Base-by-base conservation (phyloP, 2,888 invertebrate species). In the Phymatocera aterrima region DNA sequence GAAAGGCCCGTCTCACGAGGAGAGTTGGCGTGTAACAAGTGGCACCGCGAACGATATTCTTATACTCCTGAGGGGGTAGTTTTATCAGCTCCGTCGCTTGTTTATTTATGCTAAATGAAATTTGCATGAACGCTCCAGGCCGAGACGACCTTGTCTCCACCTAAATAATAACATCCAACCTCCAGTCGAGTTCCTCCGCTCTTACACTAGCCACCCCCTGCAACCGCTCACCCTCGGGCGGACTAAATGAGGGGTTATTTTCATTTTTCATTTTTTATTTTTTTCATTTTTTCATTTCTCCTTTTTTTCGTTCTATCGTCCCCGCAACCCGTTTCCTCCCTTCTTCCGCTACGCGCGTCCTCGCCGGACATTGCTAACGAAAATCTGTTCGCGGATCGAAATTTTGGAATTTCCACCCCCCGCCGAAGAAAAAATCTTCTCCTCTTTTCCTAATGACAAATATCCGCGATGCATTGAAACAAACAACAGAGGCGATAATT, bases 121-220 rank as follows among this genome's bases (percentile, higher is more conserved):
- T 85, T 84, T 85, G 83, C 84, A 85, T 83, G 82, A 85, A 82
- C 83, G 78, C 80, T 77, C 64, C 24, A 12, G 72, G 75, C 51
- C 65, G 34, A 21, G 24, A 64, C 68, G 6, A 31, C 77, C 80
- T 79, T 81, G 81, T 83, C 81, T 83, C 51, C 48, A 80, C 79
- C 79, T 80, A 82, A 83, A 84, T 84, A 85, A 68, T 54, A 84
- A 68, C 54, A 54, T 40, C 40, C 34, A 75, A 75, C 12, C 28
- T 28, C 15, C 15, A 46, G n/a, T 15, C 5, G n/a, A 15, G 5
- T 54, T 37, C 10, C 43, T 18, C 1, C 18, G 51, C 40, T 60
- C 3, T 24, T 12, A 6, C 18, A 3, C 8, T 46, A 12, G 37
- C 10, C 43, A 37, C 31, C 24, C 18, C 31, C 15, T 46, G 10